Percentiles rank a stretch among this genome's conserved stretches.
phyloP scores from a whole-genome alignment of 2,113 vertebrate species.

The Pleuronectes platessa region DNA sequence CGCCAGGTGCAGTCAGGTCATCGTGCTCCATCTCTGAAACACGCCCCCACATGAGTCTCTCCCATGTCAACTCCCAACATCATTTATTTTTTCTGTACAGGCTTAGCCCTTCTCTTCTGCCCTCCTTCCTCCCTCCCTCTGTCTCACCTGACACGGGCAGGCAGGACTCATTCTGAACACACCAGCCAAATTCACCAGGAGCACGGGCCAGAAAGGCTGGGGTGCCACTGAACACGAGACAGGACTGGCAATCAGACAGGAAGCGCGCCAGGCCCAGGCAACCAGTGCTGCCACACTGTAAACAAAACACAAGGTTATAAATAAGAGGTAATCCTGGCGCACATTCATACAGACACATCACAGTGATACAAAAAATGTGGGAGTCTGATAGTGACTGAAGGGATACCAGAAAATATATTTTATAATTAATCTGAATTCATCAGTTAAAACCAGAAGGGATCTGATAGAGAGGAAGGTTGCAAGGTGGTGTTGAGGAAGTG shows the following conservation, averaged over 20 bases:
- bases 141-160: slow-evolving; percentile 90
- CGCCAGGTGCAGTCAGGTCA: slow-evolving; percentile 48
- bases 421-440: background rate
- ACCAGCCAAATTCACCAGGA: slow-evolving; percentile 90
- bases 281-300: slow-evolving; percentile 89
- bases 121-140: slow-evolving; percentile 70
- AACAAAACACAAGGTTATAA: slow-evolving; percentile 6
- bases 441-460: background rate
- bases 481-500: background rate
- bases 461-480: background rate
- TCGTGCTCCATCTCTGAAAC: slow-evolving; percentile 44
- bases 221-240: slow-evolving; percentile 88
- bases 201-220: slow-evolving; percentile 78
- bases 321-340: background rate
- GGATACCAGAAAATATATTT: background rate
- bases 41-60: slow-evolving; percentile 53
- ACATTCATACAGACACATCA: background rate
- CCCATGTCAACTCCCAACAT: slow-evolving; percentile 65
- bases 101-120: slow-evolving; percentile 28
- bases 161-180: slow-evolving; percentile 93
- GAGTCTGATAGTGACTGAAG: background rate
- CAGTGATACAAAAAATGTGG: too few species aligned
- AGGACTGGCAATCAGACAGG: slow-evolving; percentile 91
- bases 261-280: slow-evolving; percentile 91
- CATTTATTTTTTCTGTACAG: background rate